Evolutionary conservation across 2,797 vertebrate genomes (phyloP).

Genomic region (Gastrophryne carolinensis): DNA sequence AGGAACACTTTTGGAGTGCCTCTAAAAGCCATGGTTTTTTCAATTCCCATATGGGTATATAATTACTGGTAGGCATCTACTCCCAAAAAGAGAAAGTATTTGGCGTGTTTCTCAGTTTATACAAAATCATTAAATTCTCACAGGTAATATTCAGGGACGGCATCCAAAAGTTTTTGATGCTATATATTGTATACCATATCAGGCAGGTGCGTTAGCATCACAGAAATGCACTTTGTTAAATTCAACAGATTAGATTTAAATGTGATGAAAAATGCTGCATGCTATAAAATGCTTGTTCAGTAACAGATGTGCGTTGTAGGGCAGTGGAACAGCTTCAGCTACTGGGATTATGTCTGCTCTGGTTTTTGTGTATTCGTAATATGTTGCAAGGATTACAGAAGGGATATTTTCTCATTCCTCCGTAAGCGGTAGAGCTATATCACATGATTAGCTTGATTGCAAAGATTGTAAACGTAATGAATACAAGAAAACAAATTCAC

Average conservation of each 20-base stretch:
- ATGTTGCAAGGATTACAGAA: not conserved
- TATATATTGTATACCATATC: too few relatives aligned
- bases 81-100: too few relatives aligned
- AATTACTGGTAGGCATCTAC: too few relatives aligned
- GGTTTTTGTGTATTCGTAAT: not conserved
- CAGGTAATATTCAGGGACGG: too few relatives aligned
- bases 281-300: not conserved
- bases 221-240: not conserved
- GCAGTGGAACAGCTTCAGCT: not conserved
- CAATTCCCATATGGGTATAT: too few relatives aligned
- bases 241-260: not conserved
- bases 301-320: not conserved
- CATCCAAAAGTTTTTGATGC: too few relatives aligned
- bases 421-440: not conserved
- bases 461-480: not conserved
- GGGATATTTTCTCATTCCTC: not conserved
- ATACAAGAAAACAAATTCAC: too few relatives aligned
- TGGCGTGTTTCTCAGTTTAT: too few relatives aligned
- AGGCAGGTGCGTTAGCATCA: not conserved
- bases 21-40: too few relatives aligned
- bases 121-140: too few relatives aligned
- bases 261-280: not conserved
- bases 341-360: not conserved
- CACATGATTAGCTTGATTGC: constrained; percentile 4
- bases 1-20: too few relatives aligned